A percentile compares a stretch with the other conserved stretches of the same genome.
phyloP scores from a whole-genome alignment of 2,888 invertebrate genomes.

The Amitus sp. region DNA sequence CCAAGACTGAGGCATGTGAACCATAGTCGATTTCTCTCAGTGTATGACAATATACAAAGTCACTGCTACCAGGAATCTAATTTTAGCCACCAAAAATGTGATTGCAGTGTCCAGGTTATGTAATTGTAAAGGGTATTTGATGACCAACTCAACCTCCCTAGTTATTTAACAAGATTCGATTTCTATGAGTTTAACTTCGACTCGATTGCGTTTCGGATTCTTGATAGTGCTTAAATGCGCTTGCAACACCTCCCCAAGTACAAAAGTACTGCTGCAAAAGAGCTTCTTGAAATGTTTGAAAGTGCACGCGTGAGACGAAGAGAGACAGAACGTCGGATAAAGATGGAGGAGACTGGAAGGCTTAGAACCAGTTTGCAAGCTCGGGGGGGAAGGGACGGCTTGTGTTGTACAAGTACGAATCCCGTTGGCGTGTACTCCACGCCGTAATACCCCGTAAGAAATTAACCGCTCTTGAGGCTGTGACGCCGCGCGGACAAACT shows the following conservation, averaged over 20 bases:
- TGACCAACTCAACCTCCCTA: too few species aligned
- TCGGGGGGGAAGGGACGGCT: slow-evolving; percentile 42
- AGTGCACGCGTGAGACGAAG: slow-evolving; percentile 31
- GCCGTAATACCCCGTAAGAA: slow-evolving; percentile 60
- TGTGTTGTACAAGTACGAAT: slow-evolving; percentile 49
- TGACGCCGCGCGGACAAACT: slow-evolving; percentile 47
- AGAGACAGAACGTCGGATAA: slow-evolving; percentile 26
- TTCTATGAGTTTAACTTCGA: too few species aligned
- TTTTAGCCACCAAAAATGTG: too few species aligned
- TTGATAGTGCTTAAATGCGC: slow-evolving; percentile 12
- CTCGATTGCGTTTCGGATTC: too few species aligned
- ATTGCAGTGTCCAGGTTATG: too few species aligned
- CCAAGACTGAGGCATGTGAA: too few species aligned
- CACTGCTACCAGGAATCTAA: too few species aligned
- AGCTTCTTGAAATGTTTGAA: slow-evolving; percentile 33
- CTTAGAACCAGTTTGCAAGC: slow-evolving; percentile 54
- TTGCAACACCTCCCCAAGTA: slow-evolving; percentile 20
- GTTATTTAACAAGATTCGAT: too few species aligned
- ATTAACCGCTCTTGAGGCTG: slow-evolving; percentile 58
- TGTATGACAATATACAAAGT: too few species aligned
- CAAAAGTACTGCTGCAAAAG: too few species aligned
- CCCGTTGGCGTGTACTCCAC: slow-evolving; percentile 56
- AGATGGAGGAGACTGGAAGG: slow-evolving; percentile 43
- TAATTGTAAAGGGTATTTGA: too few species aligned
- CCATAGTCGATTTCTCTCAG: too few species aligned